Conservation (phyloP, 2,797 vertebrate genomes). For the Furcifer pardalis region DNA sequence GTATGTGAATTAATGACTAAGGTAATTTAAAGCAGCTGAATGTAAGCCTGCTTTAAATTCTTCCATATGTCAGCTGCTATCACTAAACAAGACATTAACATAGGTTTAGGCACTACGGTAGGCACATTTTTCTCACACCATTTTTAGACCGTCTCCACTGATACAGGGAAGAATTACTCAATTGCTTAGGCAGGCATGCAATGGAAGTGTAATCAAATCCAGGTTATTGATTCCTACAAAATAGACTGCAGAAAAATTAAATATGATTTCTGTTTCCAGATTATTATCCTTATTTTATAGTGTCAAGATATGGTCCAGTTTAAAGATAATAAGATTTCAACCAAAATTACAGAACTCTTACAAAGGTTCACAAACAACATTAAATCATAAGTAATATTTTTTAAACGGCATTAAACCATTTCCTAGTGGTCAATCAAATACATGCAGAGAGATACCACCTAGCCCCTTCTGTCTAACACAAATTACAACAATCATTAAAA, state of each 20-base stretch:
- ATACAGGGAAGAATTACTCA: neutral
- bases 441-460: conserved; percentile 25
- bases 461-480: conserved; percentile 65
- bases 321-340: conserved; percentile 31
- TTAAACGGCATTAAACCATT: neutral
- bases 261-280: neutral
- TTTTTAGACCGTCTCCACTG: neutral
- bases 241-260: conserved; percentile 1
- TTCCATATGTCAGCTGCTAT: neutral
- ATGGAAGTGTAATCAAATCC: neutral
- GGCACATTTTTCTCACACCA: neutral
- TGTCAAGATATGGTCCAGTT: conserved; percentile 29
- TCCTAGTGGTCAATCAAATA: conserved; percentile 18
- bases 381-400: conserved; percentile 18
- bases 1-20: neutral
- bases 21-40: neutral
- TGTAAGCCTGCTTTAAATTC: neutral
- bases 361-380: neutral
- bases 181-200: neutral
- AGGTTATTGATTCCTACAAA: neutral
- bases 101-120: neutral
- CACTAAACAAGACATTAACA: neutral
- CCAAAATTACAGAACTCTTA: neutral
- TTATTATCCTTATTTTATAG: conserved; percentile 12
- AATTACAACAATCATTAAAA: conserved; percentile 67